phyloP scores from a whole-genome alignment of 1,140 invertebrate genomes.

The Tenebrio molitor region DNA sequence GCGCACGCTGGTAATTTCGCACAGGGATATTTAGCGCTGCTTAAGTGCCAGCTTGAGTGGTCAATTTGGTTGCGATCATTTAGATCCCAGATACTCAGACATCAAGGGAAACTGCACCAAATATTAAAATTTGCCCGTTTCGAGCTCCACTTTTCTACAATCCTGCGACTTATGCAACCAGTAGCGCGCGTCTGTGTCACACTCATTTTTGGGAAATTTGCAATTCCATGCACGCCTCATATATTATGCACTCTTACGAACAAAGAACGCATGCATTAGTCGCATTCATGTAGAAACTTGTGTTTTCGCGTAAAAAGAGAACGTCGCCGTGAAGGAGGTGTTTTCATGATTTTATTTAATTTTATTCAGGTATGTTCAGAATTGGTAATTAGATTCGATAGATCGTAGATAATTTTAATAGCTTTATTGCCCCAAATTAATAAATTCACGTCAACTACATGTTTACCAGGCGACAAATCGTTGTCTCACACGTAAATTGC shows the following conservation, averaged over 20 bases:
- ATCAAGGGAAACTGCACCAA: background rate
- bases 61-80: slow-evolving; percentile 37
- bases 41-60: slow-evolving; percentile 44
- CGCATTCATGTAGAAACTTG: no score
- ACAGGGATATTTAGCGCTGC: slow-evolving; percentile 32
- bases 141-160: no score
- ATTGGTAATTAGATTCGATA: slow-evolving; percentile 26
- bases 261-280: no score
- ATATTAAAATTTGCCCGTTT: no score
- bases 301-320: no score
- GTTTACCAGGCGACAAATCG: slow-evolving; percentile 34
- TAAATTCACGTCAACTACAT: slow-evolving; percentile 43
- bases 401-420: slow-evolving; percentile 35
- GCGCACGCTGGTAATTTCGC: slow-evolving; percentile 31
- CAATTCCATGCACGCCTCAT: no score
- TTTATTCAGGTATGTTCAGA: slow-evolving; percentile 27
- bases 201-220: no score
- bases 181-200: no score
- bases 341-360: slow-evolving; percentile 23
- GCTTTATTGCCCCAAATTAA: slow-evolving; percentile 29
- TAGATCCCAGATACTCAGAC: slow-evolving; percentile 18
- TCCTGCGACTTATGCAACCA: no score
- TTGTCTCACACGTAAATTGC: slow-evolving; percentile 42
- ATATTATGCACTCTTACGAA: no score
- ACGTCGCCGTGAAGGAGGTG: no score